Conservation (phyloP, 2,888 invertebrate species). For the Apamea epomidion region DNA sequence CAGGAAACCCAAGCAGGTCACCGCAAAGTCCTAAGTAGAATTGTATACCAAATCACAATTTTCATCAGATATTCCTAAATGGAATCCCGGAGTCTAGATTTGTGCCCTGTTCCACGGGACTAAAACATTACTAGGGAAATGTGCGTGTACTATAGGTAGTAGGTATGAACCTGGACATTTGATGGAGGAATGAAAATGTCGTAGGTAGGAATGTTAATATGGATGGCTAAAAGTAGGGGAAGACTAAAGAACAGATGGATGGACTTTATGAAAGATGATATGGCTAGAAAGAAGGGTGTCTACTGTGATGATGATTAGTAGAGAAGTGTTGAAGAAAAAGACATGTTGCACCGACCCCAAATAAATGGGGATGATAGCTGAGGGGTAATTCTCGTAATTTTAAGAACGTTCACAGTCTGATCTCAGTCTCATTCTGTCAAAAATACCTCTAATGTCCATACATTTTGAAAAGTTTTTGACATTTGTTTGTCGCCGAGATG, state of each 20-base stretch:
- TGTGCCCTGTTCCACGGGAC: no score
- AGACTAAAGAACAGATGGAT: not conserved
- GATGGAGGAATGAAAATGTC: not conserved
- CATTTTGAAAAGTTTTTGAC: no score
- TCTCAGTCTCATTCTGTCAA: no score
- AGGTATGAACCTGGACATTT: not conserved
- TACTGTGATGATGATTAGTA: not conserved
- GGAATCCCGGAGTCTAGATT: not conserved
- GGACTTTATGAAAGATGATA: not conserved
- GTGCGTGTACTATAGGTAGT: not conserved
- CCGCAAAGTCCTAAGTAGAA: constrained; percentile 94
- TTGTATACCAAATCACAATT: not conserved
- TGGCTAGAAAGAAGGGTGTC: not conserved
- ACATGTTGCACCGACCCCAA: not conserved
- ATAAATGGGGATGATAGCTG: not conserved
- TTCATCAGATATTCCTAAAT: not conserved
- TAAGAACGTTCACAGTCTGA: no score
- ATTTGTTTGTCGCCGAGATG: no score
- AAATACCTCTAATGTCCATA: no score
- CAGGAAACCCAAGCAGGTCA: constrained; percentile 93
- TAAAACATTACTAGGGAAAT: not conserved
- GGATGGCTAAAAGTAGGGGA: not conserved
- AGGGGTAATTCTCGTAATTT: no score
- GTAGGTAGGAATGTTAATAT: not conserved
- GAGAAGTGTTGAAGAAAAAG: not conserved